phyloP scores from a whole-genome alignment of 2,113 vertebrate genomes.

The human (Homo sapiens) region GRCh38 chr1:98974501-98975000 shows the following conservation, averaged over 20 bases:
- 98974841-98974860: neutral
- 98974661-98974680: neutral
- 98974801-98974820: neutral
- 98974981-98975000: neutral
- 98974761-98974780: neutral
- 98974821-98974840: neutral
- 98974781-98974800: neutral
- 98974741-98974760: neutral
- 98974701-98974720: neutral
- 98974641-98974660: neutral
- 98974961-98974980: neutral
- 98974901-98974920: neutral
- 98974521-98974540: neutral
- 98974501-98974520: neutral
- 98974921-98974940: neutral
- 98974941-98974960: neutral
- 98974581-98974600: neutral
- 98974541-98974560: neutral
- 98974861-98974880: neutral
- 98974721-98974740: conserved; percentile 5
- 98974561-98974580: neutral
- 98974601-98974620: neutral
- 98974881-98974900: no score
- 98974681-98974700: neutral
- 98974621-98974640: neutral